phyloP scores from a whole-genome alignment of 1,140 invertebrate species.

The Drosophila neocordata region DNA sequence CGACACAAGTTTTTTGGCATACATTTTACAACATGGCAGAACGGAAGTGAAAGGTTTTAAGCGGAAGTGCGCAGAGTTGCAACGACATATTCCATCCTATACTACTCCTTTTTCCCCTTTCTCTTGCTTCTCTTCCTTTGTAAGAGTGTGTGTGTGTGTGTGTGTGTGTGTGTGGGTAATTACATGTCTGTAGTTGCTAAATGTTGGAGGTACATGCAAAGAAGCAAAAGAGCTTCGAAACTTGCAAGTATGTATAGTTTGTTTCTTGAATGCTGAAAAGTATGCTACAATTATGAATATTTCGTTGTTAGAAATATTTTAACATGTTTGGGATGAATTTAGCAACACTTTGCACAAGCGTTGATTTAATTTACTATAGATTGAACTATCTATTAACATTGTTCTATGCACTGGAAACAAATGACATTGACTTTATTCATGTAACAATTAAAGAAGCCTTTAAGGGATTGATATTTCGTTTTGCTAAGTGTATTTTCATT shows the following conservation, averaged over 20 bases:
- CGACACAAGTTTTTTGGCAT: constrained; percentile 55
- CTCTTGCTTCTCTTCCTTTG: background rate
- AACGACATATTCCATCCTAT: constrained; percentile 47
- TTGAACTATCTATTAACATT: background rate
- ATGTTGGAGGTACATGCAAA: constrained; percentile 61
- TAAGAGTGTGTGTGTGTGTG: background rate
- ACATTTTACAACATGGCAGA: constrained; percentile 48
- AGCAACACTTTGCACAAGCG: background rate
- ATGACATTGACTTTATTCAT: background rate
- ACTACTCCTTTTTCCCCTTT: background rate
- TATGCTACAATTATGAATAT: constrained; percentile 35
- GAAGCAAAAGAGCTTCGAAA: constrained; percentile 16
- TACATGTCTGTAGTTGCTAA: constrained; percentile 57
- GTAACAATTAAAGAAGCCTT: background rate
- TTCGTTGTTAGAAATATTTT: background rate
- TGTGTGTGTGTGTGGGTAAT: constrained; percentile 41
- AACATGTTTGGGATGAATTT: background rate
- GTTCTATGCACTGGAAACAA: background rate
- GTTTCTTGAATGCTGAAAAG: constrained; percentile 50
- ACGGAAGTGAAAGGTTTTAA: constrained; percentile 76
- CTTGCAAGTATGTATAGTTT: constrained; percentile 45
- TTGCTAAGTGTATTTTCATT: background rate
- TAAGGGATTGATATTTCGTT: background rate
- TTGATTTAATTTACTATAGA: background rate
- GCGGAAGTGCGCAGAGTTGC: constrained; percentile 69